Evolutionary conservation across 2,888 invertebrate species (phyloP), one percentile per base, ranked within the genome.

Genomic region (Trileptium ribeirensis): DNA sequence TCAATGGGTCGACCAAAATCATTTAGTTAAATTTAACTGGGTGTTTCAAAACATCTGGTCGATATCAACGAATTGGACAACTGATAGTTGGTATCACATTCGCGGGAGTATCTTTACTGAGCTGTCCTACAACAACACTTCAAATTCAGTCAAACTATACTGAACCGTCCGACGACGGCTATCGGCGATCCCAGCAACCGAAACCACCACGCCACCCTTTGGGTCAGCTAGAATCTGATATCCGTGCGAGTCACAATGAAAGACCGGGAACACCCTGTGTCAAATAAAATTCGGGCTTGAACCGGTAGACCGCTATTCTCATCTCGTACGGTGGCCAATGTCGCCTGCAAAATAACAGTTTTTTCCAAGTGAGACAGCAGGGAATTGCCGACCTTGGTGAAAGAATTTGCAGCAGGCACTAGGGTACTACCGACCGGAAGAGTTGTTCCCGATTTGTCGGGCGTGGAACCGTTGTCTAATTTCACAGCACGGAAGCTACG

Each of bases 61-160:
- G 34, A n/a, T 3, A 8, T n/a, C 36, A 3, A 2, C 36, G 33
- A 15, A 75, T 75, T n/a, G 37, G 77, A 38, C 77, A 75, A n/a
- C 77, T 38, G 31, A 75, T 75, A 8, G 77, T 75, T 24, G 77
- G 77, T 36, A 38, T 39, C 2, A 75, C 77, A 75, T 75, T 75
- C 8, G 37, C 77, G 38, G 3, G 2, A 75, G 8, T n/a, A 8
- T 38, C n/a, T 75, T 75, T 37, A 36, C 36, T 3, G 34, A 33
- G n/a, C 38, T n/a, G 36, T 75, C 39, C 37, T 24, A 8, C 39
- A 75, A 36, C 29, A n/a, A 3, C 37, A 75, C 36, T 3, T 33
- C n/a, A 15, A 75, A n/a, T 8, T 75, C 37, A 75, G 36, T 36
- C n/a, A 36, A 15, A 51, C 51, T 51, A 24, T 51, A 51, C 24